A percentile compares a stretch with the other conserved stretches of the same genome.
Evolutionary conservation across 2,797 vertebrate species (phyloP).

Genomic region (Phataginus tricuspis): DNA sequence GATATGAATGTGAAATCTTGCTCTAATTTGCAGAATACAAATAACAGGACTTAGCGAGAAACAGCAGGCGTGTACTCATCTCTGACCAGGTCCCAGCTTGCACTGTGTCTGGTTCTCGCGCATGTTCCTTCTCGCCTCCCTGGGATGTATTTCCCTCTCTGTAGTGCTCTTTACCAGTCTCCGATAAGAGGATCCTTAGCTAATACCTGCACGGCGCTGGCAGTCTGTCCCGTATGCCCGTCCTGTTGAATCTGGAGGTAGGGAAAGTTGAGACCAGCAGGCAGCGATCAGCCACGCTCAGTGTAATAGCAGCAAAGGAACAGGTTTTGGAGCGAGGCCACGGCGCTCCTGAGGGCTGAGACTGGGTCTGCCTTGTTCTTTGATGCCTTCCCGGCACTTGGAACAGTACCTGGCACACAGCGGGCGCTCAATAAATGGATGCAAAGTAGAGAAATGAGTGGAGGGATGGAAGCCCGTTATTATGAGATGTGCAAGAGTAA

Average conservation of each 20-base stretch:
- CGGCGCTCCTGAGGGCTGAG: not conserved
- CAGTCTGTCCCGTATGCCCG: accelerated
- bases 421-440: not conserved
- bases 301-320: accelerated
- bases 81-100: not conserved
- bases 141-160: not conserved
- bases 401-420: not conserved
- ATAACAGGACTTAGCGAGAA: not conserved
- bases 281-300: not conserved
- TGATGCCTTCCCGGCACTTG: not conserved
- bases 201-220: not conserved
- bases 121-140: not conserved
- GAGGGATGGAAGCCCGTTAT: not conserved
- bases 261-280: not conserved
- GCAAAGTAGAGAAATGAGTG: not conserved
- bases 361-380: not conserved
- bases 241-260: not conserved
- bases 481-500: not conserved
- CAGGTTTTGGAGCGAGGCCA: not conserved
- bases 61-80: not conserved
- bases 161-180: not conserved
- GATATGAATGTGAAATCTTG: not conserved
- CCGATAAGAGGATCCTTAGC: not conserved
- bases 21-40: constrained; percentile 24
- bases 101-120: not conserved